Conservation (phyloP, 2,888 invertebrate genomes). For the Peribatodes rhomboidaria region DNA sequence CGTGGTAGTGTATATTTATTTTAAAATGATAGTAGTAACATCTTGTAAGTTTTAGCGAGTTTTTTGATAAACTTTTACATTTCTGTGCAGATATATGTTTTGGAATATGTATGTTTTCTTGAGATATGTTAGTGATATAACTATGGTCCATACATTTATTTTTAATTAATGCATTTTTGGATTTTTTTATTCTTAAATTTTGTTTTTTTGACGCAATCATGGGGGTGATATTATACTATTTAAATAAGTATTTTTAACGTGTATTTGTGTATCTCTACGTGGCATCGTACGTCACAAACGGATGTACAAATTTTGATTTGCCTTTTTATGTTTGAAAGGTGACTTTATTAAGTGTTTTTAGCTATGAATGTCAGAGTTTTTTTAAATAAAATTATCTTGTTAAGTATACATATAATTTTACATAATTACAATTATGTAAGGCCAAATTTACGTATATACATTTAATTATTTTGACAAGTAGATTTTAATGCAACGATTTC, state of each 20-base stretch:
- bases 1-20: not conserved
- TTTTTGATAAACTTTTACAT: not conserved
- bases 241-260: too few relatives aligned
- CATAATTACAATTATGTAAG: conserved; percentile 37
- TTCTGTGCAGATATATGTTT: not conserved
- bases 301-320: too few relatives aligned
- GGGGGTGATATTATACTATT: too few relatives aligned
- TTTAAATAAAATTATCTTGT: not conserved
- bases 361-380: too few relatives aligned
- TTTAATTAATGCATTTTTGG: not conserved
- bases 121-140: conserved; percentile 12
- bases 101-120: not conserved
- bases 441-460: conserved; percentile 43
- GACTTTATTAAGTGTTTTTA: too few relatives aligned
- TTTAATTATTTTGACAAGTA: conserved; percentile 2
- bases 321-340: too few relatives aligned
- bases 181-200: not conserved
- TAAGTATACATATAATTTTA: not conserved
- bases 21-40: not conserved
- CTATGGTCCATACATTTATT: not conserved
- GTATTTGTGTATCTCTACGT: too few relatives aligned
- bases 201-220: too few relatives aligned
- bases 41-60: not conserved
- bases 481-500: conserved; percentile 5
- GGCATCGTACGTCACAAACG: too few relatives aligned